Percentiles rank a stretch among this genome's conserved stretches.
Evolutionary conservation across 2,113 vertebrate genomes (phyloP).

Genomic region (Pedionomus torquatus): DNA sequence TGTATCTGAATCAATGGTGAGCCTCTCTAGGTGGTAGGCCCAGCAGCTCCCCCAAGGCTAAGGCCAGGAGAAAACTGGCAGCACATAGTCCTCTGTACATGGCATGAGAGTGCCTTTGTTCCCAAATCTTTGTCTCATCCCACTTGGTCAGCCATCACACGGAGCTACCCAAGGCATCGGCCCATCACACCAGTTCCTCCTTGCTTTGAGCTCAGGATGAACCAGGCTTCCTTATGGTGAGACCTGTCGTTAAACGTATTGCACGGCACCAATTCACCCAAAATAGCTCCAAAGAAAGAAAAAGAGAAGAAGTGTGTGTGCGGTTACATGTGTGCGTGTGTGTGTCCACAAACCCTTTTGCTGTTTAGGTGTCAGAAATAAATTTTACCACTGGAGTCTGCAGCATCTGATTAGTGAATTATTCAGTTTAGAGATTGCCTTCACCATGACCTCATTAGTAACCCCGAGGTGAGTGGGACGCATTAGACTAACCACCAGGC

Average conservation of each 20-base stretch:
- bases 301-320: accelerated
- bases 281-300: conserved; percentile 44
- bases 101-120: neutral
- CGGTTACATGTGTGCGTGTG: neutral
- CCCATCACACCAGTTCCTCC: neutral
- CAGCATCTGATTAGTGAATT: conserved; percentile 87
- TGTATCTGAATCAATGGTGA: neutral
- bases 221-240: neutral
- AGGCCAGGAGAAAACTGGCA: neutral
- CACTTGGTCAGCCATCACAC: neutral
- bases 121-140: neutral
- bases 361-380: conserved; percentile 85
- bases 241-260: neutral
- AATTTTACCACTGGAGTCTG: conserved; percentile 86
- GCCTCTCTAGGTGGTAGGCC: neutral
- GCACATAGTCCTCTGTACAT: neutral
- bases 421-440: conserved; percentile 84
- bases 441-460: conserved; percentile 86
- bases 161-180: no score
- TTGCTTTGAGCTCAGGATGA: neutral
- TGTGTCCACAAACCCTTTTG: conserved; percentile 76
- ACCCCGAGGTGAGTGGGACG: conserved; percentile 83
- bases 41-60: neutral
- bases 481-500: conserved; percentile 85
- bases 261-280: conserved; percentile 49